Percentiles rank a stretch among this genome's conserved stretches.
phyloP scores from a whole-genome alignment of 2,797 vertebrate genomes.

The Amazona ochrocephala region DNA sequence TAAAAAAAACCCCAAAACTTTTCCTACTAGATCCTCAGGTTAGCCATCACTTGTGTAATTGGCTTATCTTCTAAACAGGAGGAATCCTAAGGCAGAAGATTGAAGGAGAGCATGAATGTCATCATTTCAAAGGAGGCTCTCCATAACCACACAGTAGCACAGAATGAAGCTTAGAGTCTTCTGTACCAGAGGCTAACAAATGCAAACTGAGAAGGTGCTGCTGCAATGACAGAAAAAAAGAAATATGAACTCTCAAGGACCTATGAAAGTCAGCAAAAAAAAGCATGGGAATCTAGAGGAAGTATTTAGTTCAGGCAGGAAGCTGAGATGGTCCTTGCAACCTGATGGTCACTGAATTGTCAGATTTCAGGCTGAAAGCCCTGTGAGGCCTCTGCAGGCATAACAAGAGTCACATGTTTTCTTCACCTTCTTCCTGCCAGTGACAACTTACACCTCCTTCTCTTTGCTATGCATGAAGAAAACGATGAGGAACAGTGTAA shows the following conservation, averaged over 20 bases:
- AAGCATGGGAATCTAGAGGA: not conserved
- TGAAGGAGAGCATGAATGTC: not conserved
- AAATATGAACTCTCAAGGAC: not conserved
- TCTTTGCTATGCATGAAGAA: not conserved
- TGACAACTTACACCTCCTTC: not conserved
- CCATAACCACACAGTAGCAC: not conserved
- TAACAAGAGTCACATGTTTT: not conserved
- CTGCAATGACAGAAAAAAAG: not conserved
- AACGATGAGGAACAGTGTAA: rapidly evolving
- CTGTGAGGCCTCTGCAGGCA: not conserved
- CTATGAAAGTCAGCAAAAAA: not conserved
- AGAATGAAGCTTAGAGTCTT: not conserved
- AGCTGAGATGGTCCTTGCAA: not conserved
- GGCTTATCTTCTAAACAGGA: not conserved
- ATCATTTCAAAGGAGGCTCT: not conserved
- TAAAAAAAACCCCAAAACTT: rapidly evolving
- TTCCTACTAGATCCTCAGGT: not conserved
- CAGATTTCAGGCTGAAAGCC: not conserved
- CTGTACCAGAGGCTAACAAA: not conserved
- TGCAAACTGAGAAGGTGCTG: not conserved
- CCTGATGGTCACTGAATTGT: not conserved
- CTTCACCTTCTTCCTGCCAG: not conserved
- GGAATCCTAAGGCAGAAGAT: not conserved
- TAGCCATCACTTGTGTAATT: not conserved
- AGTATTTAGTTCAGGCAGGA: not conserved